A percentile compares a stretch with the other conserved stretches of the same genome.
Evolutionary conservation across 2,797 vertebrate species (phyloP).

Genomic region (Microchirus variegatus): DNA sequence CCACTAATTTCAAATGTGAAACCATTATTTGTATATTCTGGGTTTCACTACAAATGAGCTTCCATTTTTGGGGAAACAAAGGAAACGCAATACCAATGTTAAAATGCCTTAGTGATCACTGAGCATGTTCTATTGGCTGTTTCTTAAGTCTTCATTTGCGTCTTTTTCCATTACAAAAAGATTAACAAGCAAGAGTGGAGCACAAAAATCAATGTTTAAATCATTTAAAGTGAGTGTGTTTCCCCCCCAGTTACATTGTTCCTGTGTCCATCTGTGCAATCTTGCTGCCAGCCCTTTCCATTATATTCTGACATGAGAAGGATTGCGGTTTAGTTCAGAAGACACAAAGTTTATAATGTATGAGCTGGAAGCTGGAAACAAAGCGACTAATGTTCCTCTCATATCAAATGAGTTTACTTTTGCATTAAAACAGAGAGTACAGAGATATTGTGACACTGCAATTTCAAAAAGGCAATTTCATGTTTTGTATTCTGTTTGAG

Average conservation of each 20-base stretch:
- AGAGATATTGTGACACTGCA: constrained; percentile 15
- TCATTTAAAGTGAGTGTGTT: constrained; percentile 75
- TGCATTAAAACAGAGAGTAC: constrained; percentile 16
- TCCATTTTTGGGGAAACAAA: constrained; percentile 59
- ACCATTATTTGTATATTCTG: constrained; percentile 37
- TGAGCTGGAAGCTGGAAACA: constrained; percentile 56
- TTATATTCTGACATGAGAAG: constrained; percentile 67
- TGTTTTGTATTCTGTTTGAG: constrained; percentile 10
- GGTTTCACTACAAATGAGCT: constrained; percentile 58
- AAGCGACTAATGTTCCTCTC: constrained; percentile 43
- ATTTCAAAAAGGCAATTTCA: constrained; percentile 8
- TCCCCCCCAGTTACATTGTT: constrained; percentile 74
- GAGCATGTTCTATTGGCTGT: constrained; percentile 73
- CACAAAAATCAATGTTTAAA: constrained; percentile 80
- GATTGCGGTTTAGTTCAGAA: constrained; percentile 60
- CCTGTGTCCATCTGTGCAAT: constrained; percentile 48
- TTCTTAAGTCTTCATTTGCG: constrained; percentile 76
- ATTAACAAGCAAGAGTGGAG: constrained; percentile 72
- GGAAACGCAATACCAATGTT: constrained; percentile 64
- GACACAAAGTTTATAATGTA: constrained; percentile 62
- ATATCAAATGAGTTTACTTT: constrained; percentile 47
- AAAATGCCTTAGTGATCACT: constrained; percentile 75
- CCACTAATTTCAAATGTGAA: constrained; percentile 46
- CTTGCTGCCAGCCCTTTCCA: constrained; percentile 59
- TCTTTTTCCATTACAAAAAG: constrained; percentile 74